phyloP scores from a whole-genome alignment of 1,140 invertebrate species.

The Orius laevigatus region DNA sequence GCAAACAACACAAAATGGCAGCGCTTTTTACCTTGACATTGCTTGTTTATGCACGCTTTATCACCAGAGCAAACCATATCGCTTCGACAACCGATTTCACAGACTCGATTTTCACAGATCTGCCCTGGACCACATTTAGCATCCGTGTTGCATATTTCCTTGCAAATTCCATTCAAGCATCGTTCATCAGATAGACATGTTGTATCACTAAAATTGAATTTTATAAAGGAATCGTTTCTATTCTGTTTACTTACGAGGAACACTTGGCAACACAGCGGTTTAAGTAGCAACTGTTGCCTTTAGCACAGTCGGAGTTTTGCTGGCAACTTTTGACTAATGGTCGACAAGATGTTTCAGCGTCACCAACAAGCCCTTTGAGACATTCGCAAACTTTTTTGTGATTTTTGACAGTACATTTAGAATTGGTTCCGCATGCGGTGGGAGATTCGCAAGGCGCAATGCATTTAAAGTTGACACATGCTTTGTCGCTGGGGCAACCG shows the following conservation, averaged over 20 bases:
- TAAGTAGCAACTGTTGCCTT: constrained; percentile 52
- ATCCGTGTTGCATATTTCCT: constrained; percentile 70
- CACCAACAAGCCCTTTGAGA: constrained; percentile 49
- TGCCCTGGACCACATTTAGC: constrained; percentile 57
- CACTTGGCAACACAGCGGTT: constrained; percentile 57
- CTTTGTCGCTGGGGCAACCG: constrained; percentile 47
- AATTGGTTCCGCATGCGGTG: constrained; percentile 72
- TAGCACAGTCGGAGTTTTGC: constrained; percentile 42
- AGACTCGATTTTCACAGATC: constrained; percentile 73
- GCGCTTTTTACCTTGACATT: constrained; percentile 47
- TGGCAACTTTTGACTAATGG: constrained; percentile 44
- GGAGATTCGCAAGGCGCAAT: constrained; percentile 50
- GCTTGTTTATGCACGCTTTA: constrained; percentile 63
- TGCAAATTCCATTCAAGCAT: constrained; percentile 63
- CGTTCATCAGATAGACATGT: constrained; percentile 70
- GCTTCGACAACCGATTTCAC: constrained; percentile 65
- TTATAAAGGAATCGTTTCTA: not conserved
- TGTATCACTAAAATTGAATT: constrained; percentile 38
- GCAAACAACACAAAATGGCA: not conserved
- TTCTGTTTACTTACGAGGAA: constrained; percentile 34
- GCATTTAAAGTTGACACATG: constrained; percentile 62
- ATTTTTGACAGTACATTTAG: constrained; percentile 46
- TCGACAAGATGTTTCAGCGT: constrained; percentile 54
- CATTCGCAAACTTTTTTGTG: constrained; percentile 61
- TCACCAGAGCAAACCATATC: constrained; percentile 57